Base-by-base conservation (phyloP, 2,797 vertebrate species). In the Psittacula derbiana region DNA sequence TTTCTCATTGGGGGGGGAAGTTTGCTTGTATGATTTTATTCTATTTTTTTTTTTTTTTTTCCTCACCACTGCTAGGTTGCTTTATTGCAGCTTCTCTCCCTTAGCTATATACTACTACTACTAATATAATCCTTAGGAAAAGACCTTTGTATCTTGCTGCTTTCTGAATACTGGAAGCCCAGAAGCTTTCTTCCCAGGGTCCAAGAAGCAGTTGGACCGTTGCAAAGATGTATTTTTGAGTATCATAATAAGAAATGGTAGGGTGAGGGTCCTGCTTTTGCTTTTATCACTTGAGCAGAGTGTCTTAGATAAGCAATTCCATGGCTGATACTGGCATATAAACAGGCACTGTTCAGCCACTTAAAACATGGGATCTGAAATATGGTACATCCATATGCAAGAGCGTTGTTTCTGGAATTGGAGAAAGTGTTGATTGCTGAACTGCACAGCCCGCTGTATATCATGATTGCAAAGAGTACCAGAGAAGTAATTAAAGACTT, bases 301-400 rank as follows among this genome's bases (percentile, higher is more conserved):
- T 61, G 41, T 12, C 49, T 61, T 52, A 74, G 58, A 33, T 67
- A 67, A 88, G 44, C 44, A 92, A 2, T 27, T 88, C 18, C 13
- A 1, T 8, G 38, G 61, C 65, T 86, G 65, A 53, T 86, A 50
- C 0, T 60, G 28, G 13, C 23, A 4, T 30, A 24, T 73, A 40
- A 78, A 74, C 33, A 28, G 38, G 6, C 24, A 43, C 21, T 67
- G 27, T 58, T 76, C 6, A 47, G n/a, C 50, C 43, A 62, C 55
- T 76, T 87, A 50, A 67, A 86, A 72, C 30, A 12, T 33, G 57
- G 31, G 6, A 57, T 60, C 43, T 83, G 65, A 55, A 70, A 40
- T 52, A 31, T 5, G 2, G 8, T 66, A 74, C 18, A 38, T 25
- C 10, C 1, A 0, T 27, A 18, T 58, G 25, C 49, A 69, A 41